Base-by-base conservation (phyloP, 2,797 vertebrate species). In the Notolabrus celidotus region DNA sequence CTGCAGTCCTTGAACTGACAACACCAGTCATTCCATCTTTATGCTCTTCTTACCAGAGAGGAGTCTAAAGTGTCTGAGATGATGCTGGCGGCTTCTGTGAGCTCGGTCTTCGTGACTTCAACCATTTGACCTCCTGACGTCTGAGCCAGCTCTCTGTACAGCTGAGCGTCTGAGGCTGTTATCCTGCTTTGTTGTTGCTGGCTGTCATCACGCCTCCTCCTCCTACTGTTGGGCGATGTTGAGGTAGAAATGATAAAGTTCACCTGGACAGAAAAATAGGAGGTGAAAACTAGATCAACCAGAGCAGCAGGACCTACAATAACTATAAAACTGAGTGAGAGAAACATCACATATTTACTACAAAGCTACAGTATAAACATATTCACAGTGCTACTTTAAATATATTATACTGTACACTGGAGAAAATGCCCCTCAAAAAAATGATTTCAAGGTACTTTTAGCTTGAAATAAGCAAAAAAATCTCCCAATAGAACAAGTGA, bases 61-160 rank as follows among this genome's bases (percentile, higher is more conserved):
- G 84, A 54, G 15, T 17, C 86, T 69, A 86, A 65, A 10, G 86
- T 83, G 23, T 90, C 74, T 0, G 33, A 59, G 16, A 92, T 84
- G 66, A 92, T 78, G 60, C 33, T 71, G 43, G 80, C 77, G 47
- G 89, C 90, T 1, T 12, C 8, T 1, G 57, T 36, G 25, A 94
- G 84, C 10, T 85, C 72, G 9, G 1, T 49, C 50, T 86, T 91
- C 10, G 75, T 53, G 57, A 93, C 80, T 46, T 90, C 67, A 1
- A 93, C 83, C 17, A 58, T 73, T 46, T 73, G 82, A 7, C 93
- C 93, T 20, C 94, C 94, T 31, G 93, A 93, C 0, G 67, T 59
- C 66, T 82, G 83, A 65, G 93, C 83, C 31, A 95, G 34, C 3
- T 91, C 81, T 50, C 57, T 73, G 83, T 93, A 94, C 33, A 93